A percentile compares a stretch with the other conserved stretches of the same genome.
Evolutionary conservation across 2,797 vertebrate species (phyloP).

Genomic region (Glossophaga mutica): DNA sequence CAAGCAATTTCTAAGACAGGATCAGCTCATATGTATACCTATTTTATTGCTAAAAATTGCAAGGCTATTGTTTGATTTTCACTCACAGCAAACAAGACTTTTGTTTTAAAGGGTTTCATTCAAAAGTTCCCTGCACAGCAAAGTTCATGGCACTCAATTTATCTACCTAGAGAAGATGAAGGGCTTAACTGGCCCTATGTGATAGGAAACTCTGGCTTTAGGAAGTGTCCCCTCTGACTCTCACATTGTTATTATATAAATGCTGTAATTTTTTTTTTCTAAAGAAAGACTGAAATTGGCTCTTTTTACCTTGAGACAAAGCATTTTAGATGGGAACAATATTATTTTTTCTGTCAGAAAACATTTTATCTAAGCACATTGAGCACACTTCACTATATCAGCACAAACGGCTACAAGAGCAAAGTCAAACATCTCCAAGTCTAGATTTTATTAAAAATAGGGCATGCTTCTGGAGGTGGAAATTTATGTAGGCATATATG

Average conservation of each 20-base stretch:
- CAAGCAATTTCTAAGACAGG: not conserved
- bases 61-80: not conserved
- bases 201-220: conserved; percentile 44
- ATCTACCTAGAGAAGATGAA: conserved; percentile 42
- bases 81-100: not conserved
- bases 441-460: conserved; percentile 2
- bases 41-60: not conserved
- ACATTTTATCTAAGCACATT: conserved; percentile 21
- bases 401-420: not conserved
- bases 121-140: conserved; percentile 1
- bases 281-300: conserved; percentile 40
- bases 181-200: not conserved
- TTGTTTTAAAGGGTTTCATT: conserved; percentile 20
- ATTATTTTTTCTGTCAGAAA: conserved; percentile 59
- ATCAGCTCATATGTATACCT: not conserved
- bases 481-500: not conserved
- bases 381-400: conserved; percentile 60
- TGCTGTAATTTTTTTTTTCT: conserved; percentile 14
- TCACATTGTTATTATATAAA: conserved; percentile 53
- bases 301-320: conserved; percentile 62
- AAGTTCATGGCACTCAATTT: conserved; percentile 41
- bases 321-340: conserved; percentile 49
- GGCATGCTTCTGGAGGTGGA: not conserved
- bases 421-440: conserved; percentile 36
- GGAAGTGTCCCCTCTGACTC: not conserved